Conservation (phyloP, 2,797 vertebrate species). For the Pristis pectinata region DNA sequence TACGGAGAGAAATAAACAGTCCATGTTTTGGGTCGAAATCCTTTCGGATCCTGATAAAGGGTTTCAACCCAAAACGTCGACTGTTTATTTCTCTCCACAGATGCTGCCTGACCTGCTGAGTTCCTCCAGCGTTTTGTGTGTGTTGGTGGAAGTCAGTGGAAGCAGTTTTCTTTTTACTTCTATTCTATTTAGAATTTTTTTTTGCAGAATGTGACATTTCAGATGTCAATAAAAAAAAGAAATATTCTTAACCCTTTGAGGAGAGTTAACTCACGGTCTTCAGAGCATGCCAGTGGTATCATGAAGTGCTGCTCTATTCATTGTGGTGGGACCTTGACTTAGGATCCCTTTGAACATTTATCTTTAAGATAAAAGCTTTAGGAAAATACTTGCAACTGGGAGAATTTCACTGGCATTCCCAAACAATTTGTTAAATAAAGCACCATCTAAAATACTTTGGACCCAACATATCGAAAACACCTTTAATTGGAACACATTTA, state of each 20-base stretch:
- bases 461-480: neutral
- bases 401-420: neutral
- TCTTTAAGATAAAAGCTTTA: neutral
- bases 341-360: neutral
- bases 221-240: too few species aligned
- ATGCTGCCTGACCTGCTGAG: too few species aligned
- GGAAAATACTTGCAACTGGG: neutral
- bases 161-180: neutral
- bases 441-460: neutral
- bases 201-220: too few species aligned
- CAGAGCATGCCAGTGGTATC: neutral
- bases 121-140: too few species aligned
- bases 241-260: neutral
- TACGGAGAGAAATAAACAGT: too few species aligned
- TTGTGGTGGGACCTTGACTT: neutral
- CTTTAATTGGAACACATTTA: neutral
- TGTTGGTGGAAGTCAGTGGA: too few species aligned
- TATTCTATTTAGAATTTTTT: too few species aligned
- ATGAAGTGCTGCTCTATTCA: neutral
- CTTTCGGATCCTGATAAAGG: too few species aligned
- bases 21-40: too few species aligned
- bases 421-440: neutral
- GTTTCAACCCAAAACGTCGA: too few species aligned
- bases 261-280: neutral
- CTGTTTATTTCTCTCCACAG: too few species aligned